Base-by-base conservation (phyloP, 2,113 vertebrate species). In the Casuarius casuarius region DNA sequence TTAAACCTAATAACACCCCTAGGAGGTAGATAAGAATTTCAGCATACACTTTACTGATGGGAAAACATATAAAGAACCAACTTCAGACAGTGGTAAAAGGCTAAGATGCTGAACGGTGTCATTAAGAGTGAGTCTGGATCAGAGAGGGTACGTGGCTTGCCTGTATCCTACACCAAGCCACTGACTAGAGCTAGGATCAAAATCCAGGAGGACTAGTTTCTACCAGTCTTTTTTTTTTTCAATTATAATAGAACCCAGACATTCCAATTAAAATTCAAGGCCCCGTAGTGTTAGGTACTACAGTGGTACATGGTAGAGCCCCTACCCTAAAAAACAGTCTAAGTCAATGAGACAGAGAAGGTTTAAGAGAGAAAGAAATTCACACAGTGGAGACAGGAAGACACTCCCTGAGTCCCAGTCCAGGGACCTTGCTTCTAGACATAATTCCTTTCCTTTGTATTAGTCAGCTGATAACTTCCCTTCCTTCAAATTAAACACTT, bases 1-100 rank as follows among this genome's bases (percentile, higher is more conserved):
- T 79, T 92, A 85, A 95, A 88, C 59, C 40, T 94, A 84, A 86
- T 78, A 95, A 90, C 92, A 94, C 66, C 66, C 91, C 48, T 75
- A 89, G 77, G 94, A 94, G 35, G 75, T 79, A 91, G 65, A 51
- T 70, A 67, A 54, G 59, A 77, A 88, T 92, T 93, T 88, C 85
- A 90, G 58, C 46, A 16, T 51, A 54, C 26, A 73, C 49, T 91
- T 94, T 84, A 67, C 46, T 84, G 58, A 54, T 94, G 77, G 1
- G 1, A 46, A 87, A 94, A 78, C 31, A 23, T 20, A 42, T 8
- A 40, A 87, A 95, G 58, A 85, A 68, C 10, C 62, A 78, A 67
- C 72, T 93, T 95, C 72, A 90, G 74, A 35, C n/a, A 49, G 31
- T 74, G 63, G 49, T 48, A 33, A 65, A 71, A 87, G 59, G 74